Evolutionary conservation across 1,140 invertebrate genomes (phyloP), one percentile per base, ranked within the genome.

Genomic region (Branchinecta lynchi): DNA sequence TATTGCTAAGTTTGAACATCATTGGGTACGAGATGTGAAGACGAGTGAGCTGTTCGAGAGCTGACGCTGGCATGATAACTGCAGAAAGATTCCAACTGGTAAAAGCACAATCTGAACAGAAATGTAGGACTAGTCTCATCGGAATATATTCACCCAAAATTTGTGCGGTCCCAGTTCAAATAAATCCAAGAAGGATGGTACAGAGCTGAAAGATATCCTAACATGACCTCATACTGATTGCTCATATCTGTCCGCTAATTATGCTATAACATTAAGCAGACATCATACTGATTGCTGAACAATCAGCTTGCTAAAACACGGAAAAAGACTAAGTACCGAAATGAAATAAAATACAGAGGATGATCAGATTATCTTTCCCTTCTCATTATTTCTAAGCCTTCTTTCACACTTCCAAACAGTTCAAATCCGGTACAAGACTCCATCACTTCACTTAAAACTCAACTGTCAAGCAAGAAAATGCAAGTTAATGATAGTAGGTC

Each of bases 1-100:
- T 86, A 77, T 98, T 98, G 45, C 86, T 92, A 7, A 99, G 79
- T 79, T 97, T 98, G 76, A 99, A 99, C 65, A 99, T 82, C 96
- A 99, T 99, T 0, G 96, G 96, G 78, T 98, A 99, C 76, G 93
- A 92, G 71, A 98, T 96, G 79, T 97, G 98, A 0, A 98, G 81
- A 69, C 95, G 84, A 17, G 93, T 96, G 0, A 98, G 82, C 70
- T 90, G 86, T 75, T 98, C 93, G 71, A 98, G 77, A 7, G 95
- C 93, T 66, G 94, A 97, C 12, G 93, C 92, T 66, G 95, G 95
- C 92, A 98, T 96, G 43, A 98, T 97, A 75, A 98, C 93, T 96
- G 75, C 44, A 80, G 73, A 72, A 72, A 70, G 73, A 71, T 45
- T 8, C 8, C 8, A 45, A 46, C 8, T 60, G 51, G 17, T 12